Conservation (phyloP, 53 echinoderm and acorn worm species). For the Astropecten irregularis region DNA sequence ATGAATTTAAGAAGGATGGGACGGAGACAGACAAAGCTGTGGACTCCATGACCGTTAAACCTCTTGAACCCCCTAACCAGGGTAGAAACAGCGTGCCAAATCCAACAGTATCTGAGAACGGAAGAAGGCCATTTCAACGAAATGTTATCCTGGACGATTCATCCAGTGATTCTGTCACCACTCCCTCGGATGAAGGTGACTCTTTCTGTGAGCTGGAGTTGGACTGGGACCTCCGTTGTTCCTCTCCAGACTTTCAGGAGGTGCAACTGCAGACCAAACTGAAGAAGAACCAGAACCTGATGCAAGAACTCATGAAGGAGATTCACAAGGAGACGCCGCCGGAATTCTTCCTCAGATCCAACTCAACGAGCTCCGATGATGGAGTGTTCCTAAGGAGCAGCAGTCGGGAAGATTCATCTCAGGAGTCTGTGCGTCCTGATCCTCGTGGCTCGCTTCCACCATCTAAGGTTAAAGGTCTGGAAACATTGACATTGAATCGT, state of each 20-base stretch:
- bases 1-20: too few species aligned
- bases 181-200: constrained; percentile 44
- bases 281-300: constrained; percentile 51
- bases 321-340: neutral
- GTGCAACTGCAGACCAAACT: constrained; percentile 46
- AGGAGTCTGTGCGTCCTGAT: too few species aligned
- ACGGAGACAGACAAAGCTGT: too few species aligned
- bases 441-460: neutral
- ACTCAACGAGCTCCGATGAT: neutral
- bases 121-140: too few species aligned
- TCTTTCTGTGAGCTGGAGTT: constrained; percentile 44
- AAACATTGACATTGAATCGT: too few species aligned
- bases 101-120: too few species aligned
- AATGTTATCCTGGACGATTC: constrained; percentile 7
- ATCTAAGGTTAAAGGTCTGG: neutral
- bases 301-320: constrained; percentile 44
- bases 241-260: constrained; percentile 51
- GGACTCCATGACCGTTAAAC: too few species aligned
- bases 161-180: constrained; percentile 21
- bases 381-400: too few species aligned
- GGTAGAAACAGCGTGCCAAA: too few species aligned
- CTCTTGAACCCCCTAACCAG: too few species aligned
- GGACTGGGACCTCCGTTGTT: constrained; percentile 31
- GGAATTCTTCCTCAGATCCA: neutral
- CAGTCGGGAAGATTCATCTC: too few species aligned